Evolutionary conservation across 2,113 vertebrate species (phyloP).

Genomic region (Ptilonorhynchus violaceus): DNA sequence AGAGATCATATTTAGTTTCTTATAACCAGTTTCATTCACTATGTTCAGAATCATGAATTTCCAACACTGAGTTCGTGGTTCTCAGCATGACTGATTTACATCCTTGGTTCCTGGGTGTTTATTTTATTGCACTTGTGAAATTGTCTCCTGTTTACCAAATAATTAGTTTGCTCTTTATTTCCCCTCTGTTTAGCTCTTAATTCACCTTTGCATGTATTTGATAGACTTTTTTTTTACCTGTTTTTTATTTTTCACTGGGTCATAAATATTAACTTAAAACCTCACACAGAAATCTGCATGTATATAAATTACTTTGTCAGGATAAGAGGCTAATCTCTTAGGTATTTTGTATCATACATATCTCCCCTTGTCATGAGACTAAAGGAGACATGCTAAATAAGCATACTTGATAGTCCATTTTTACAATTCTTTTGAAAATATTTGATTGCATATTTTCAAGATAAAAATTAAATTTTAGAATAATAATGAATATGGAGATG

Average conservation of each 20-base stretch:
- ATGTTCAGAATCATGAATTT: not conserved
- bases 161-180: not conserved
- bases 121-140: not conserved
- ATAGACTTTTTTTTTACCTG: not conserved
- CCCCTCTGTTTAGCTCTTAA: not conserved
- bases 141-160: not conserved
- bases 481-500: not conserved
- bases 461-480: not conserved
- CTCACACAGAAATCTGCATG: not conserved
- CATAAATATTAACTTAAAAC: not conserved
- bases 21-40: not conserved
- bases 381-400: not conserved
- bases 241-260: not conserved
- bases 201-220: not conserved
- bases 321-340: not conserved
- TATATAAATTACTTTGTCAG: not conserved
- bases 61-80: not conserved
- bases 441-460: not conserved
- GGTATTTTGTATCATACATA: not conserved
- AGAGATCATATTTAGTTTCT: not conserved
- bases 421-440: not conserved
- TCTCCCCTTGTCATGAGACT: not conserved
- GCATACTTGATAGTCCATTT: not conserved
- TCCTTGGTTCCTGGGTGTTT: not conserved
- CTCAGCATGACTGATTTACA: rapidly evolving